phyloP scores from a whole-genome alignment of 1,140 invertebrate species.

The Drosophila melanogaster region DNA sequence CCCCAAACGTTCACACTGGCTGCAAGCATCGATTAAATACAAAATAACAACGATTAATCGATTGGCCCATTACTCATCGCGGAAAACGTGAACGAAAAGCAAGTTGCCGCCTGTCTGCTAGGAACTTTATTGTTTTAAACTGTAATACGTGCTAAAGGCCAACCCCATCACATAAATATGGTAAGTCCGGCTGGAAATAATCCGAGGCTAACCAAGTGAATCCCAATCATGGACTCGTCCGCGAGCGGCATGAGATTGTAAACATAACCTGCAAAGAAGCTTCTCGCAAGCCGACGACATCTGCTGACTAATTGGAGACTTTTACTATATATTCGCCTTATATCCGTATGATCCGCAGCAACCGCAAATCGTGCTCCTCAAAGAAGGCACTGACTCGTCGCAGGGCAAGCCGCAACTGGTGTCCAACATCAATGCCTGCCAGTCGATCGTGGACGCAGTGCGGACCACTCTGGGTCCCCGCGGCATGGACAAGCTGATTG shows the following conservation, averaged over 20 bases:
- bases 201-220: background rate
- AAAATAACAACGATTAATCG: background rate
- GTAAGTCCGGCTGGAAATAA: conserved; percentile 65
- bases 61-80: conserved; percentile 60
- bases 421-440: conserved; percentile 99
- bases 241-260: conserved; percentile 48
- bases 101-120: conserved; percentile 73
- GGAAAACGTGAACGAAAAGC: conserved; percentile 75
- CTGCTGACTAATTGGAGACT: conserved; percentile 62
- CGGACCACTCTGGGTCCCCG: conserved; percentile 98
- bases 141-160: conserved; percentile 40
- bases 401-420: conserved; percentile 98
- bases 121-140: conserved; percentile 67
- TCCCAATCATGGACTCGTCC: background rate
- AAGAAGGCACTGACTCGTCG: conserved; percentile 98
- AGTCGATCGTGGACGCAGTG: conserved; percentile 96
- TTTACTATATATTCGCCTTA: conserved; percentile 3
- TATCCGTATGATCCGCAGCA: conserved; percentile 89
- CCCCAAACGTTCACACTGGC: background rate
- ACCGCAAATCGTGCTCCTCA: conserved; percentile 98
- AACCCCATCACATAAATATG: conserved; percentile 72
- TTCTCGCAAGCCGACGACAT: conserved; percentile 72
- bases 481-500: conserved; percentile 99
- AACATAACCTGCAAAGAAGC: conserved; percentile 84
- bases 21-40: background rate